Evolutionary conservation across 2,113 vertebrate species (phyloP).

Genomic region (Dipodomys ordii): DNA sequence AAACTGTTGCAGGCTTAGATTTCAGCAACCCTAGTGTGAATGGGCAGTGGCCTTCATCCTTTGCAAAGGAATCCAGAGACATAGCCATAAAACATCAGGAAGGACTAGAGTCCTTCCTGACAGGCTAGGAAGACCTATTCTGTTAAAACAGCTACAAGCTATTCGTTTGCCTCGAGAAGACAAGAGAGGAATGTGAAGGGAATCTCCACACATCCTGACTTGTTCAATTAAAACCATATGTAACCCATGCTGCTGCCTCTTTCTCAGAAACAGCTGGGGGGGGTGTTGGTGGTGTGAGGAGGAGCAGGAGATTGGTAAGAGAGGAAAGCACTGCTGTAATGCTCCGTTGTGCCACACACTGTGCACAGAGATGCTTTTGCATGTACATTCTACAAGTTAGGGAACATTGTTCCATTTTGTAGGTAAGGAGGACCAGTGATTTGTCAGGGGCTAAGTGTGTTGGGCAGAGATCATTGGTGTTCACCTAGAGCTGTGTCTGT

Average conservation of each 20-base stretch:
- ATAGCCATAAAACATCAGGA: background rate
- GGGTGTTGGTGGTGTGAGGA: background rate
- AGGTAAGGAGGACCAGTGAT: background rate
- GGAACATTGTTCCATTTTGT: background rate
- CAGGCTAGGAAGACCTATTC: background rate
- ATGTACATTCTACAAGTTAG: background rate
- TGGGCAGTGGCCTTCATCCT: background rate
- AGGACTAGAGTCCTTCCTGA: background rate
- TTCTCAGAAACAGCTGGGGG: background rate
- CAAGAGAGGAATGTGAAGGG: conserved; percentile 27
- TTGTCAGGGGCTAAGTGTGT: background rate
- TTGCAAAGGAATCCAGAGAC: background rate
- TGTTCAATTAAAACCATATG: conserved; percentile 38
- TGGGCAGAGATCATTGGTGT: background rate
- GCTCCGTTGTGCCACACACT: background rate
- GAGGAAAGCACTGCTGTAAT: background rate
- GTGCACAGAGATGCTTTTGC: background rate
- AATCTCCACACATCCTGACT: conserved; percentile 40
- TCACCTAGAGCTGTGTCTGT: rapidly evolving
- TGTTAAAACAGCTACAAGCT: background rate
- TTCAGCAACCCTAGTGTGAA: background rate
- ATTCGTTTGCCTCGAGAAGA: conserved; percentile 31
- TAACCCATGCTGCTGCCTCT: background rate
- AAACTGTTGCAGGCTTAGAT: rapidly evolving
- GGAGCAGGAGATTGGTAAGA: background rate